A percentile compares a stretch with the other conserved stretches of the same genome.
Conservation (phyloP, 2,113 vertebrate species). For the Gambusia affinis region DNA sequence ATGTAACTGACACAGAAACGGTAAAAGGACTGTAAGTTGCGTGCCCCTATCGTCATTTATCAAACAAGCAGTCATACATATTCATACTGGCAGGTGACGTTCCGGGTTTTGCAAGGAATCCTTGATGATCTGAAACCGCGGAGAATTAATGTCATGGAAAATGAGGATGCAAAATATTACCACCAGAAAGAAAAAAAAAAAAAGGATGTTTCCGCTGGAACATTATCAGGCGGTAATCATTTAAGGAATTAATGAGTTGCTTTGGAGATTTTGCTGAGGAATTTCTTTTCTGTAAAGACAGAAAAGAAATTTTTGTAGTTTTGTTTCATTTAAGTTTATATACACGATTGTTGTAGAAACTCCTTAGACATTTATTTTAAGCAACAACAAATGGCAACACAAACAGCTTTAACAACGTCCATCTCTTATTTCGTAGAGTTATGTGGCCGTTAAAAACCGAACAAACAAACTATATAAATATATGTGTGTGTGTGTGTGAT, state of each 20-base stretch:
- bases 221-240: background rate
- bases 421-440: too few species aligned
- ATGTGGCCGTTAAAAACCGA: too few species aligned
- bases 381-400: background rate
- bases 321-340: too few species aligned
- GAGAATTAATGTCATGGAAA: constrained; percentile 36
- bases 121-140: constrained; percentile 42
- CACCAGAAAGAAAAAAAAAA: background rate
- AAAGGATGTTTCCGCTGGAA: background rate
- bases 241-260: background rate
- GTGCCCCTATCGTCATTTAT: constrained; percentile 61
- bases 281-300: background rate
- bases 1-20: constrained; percentile 55
- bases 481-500: background rate
- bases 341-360: background rate
- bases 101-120: constrained; percentile 50
- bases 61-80: constrained; percentile 59
- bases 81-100: constrained; percentile 49
- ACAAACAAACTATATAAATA: too few species aligned
- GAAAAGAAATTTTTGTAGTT: too few species aligned
- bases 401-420: too few species aligned
- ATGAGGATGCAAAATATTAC: constrained; percentile 26
- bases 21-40: constrained; percentile 41
- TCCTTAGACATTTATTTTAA: background rate
- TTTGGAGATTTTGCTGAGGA: background rate